Evolutionary conservation across 2,797 vertebrate species (phyloP).

Genomic region (Halcyon smyrnensis): DNA sequence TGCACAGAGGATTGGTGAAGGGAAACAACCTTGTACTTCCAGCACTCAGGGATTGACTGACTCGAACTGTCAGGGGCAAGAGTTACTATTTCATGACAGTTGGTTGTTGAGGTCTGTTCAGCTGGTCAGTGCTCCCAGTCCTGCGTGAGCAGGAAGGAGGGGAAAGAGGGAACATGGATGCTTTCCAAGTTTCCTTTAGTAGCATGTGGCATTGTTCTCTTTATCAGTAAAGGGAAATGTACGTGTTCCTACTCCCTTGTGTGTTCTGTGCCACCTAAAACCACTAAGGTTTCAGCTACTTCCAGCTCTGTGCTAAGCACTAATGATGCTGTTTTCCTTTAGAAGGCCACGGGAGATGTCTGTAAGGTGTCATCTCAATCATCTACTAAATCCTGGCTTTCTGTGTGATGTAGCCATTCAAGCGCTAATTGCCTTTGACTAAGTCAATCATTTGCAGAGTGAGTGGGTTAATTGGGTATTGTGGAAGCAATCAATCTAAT

Average conservation of each 20-base stretch:
- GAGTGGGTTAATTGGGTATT: conserved; percentile 72
- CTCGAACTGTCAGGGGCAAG: background rate
- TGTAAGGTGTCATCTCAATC: background rate
- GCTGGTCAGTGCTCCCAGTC: background rate
- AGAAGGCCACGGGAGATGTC: background rate
- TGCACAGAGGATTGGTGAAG: background rate
- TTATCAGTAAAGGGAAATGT: background rate
- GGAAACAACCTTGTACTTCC: accelerated
- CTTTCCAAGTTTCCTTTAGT: background rate
- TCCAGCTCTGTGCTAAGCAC: background rate
- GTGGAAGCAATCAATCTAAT: conserved; percentile 71
- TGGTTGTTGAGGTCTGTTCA: background rate
- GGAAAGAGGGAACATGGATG: background rate
- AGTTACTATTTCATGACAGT: background rate
- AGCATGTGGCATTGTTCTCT: background rate
- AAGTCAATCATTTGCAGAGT: conserved; percentile 60
- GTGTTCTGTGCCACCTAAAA: conserved; percentile 6
- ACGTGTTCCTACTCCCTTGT: background rate
- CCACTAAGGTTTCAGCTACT: background rate
- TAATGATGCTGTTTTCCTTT: background rate
- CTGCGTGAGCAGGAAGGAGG: background rate
- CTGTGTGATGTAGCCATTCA: conserved; percentile 35
- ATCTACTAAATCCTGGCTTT: conserved; percentile 27
- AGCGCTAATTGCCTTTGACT: conserved; percentile 69
- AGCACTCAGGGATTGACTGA: accelerated